Base-by-base conservation (phyloP, 2,113 vertebrate genomes). In the Proteles cristata region DNA sequence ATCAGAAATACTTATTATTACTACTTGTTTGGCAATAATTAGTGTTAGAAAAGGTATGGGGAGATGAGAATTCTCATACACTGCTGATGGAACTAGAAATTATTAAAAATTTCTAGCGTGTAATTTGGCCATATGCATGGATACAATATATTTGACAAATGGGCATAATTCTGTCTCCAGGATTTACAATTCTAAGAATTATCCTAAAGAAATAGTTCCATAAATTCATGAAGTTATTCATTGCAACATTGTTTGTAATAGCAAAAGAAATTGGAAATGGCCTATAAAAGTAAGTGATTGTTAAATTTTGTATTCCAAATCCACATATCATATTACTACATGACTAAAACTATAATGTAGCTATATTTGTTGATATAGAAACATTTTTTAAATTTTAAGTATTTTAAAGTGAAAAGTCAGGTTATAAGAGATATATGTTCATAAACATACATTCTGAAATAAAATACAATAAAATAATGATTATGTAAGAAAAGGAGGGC, bases 361-460 rank as follows among this genome's bases (percentile, higher is more conserved):
- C 21, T 89, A 1, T 50, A 71, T 69, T 85, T 96, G 31, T 43
- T 63, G 25, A 92, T 55, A 71, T 10, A 53, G 25, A 90, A 80
- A 50, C 94, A 58, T n/a, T 82, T 93, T 76, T 66, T 35, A 90
- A 55, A 82, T 35, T 81, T 69, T 53, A 90, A 73, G 76, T 61
- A 95, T 81, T 55, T 88, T 90, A 73, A 96, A 69, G 84, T 63
- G 66, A 80, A 86, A 83, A 90, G 35, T 93, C 5, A 69, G 17
- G 43, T 69, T 15, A 73, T 45, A 73, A 88, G 12, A 90, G 19
- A 69, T 31, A 68, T 48, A 65, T 5, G 26, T 87, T 73, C 23
- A 82, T 48, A 94, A 53, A 79, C 48, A 91, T 5, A 88, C 28
- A 71, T 66, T 91, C 69, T 94, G 77, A 79, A 95, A 88, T 16